Evolutionary conservation across 2,888 invertebrate genomes (phyloP).

Genomic region (Tortrix viridana): DNA sequence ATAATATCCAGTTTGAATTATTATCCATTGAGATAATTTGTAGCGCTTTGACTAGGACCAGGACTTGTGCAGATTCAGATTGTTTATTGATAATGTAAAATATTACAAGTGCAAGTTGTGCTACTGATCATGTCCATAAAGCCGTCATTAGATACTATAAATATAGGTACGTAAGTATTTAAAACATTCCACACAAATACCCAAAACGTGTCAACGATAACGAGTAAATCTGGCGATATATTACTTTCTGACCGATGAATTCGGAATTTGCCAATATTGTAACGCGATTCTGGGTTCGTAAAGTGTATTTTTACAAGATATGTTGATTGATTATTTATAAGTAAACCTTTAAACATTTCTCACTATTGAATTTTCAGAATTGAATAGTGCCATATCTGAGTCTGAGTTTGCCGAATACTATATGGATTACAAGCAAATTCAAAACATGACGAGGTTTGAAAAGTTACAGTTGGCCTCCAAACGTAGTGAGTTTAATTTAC

Average conservation of each 20-base stretch:
- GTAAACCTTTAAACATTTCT: neutral
- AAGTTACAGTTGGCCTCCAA: conserved; percentile 29
- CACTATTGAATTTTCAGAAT: conserved; percentile 34
- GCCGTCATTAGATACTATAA: no score
- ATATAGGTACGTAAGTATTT: no score
- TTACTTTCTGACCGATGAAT: no score
- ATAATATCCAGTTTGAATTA: conserved; percentile 12
- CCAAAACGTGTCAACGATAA: no score
- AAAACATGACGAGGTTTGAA: conserved; percentile 33
- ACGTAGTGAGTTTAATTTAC: conserved; percentile 37
- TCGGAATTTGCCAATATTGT: no score
- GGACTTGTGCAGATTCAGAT: no score
- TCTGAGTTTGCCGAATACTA: conserved; percentile 35
- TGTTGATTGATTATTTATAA: neutral
- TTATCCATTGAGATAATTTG: neutral
- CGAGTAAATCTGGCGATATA: no score
- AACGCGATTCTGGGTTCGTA: no score
- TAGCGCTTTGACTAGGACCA: conserved; percentile 1
- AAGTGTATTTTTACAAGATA: no score
- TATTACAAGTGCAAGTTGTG: neutral
- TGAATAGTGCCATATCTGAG: conserved; percentile 14
- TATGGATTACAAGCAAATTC: conserved; percentile 18
- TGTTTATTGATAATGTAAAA: no score
- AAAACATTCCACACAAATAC: no score
- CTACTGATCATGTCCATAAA: no score